A percentile compares a stretch with the other conserved stretches of the same genome.
Evolutionary conservation across 1,140 invertebrate genomes (phyloP).

Genomic region (Lasioglossum baleicum): DNA sequence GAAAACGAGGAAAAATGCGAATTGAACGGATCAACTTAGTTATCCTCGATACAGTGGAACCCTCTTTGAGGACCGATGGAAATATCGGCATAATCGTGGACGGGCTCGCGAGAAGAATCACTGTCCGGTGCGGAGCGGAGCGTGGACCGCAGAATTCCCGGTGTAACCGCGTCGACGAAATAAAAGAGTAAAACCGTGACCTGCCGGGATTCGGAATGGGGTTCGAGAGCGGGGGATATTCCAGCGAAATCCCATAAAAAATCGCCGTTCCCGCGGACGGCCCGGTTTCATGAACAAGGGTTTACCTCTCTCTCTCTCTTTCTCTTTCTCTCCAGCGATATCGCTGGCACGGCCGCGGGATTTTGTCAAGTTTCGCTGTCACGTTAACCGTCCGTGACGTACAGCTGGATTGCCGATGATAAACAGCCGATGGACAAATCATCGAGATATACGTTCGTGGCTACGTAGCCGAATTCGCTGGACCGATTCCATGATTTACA

Average conservation of each 20-base stretch:
- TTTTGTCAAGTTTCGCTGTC: slow-evolving; percentile 51
- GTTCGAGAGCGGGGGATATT: too few species aligned
- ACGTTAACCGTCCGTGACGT: slow-evolving; percentile 37
- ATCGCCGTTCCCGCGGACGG: not conserved
- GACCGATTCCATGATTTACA: slow-evolving; percentile 58
- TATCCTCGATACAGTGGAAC: too few species aligned
- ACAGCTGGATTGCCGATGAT: slow-evolving; percentile 53
- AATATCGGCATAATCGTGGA: not conserved
- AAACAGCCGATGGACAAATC: slow-evolving; percentile 64
- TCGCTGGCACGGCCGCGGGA: not conserved
- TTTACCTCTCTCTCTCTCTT: not conserved
- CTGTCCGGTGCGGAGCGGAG: too few species aligned
- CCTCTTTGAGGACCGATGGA: not conserved
- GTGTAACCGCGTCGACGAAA: not conserved
- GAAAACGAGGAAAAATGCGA: too few species aligned
- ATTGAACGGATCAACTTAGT: too few species aligned
- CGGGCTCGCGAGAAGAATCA: too few species aligned
- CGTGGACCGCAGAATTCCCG: not conserved
- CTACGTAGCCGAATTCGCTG: slow-evolving; percentile 51
- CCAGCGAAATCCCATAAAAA: not conserved
- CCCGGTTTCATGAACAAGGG: not conserved
- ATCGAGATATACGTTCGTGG: slow-evolving; percentile 58
- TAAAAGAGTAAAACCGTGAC: slow-evolving; percentile 1
- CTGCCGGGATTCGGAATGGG: not conserved
- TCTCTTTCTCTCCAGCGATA: not conserved